Conservation (phyloP, 2,888 invertebrate species). For the Pristionchus arcanus region DNA sequence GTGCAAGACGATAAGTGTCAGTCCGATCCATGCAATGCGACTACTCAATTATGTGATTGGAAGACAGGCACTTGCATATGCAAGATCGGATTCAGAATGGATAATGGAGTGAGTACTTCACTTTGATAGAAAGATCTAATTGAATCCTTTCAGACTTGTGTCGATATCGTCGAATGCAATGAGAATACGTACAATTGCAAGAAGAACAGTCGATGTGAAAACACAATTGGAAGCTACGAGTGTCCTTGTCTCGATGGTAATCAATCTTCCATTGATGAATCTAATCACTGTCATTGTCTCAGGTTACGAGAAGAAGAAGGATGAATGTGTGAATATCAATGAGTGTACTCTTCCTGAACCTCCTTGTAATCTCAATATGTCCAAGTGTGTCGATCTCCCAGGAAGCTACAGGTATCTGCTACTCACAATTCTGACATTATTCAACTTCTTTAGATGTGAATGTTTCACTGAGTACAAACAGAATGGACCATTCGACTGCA, state of each 20-base stretch:
- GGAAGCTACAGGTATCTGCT: constrained; percentile 12
- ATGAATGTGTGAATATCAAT: constrained; percentile 86
- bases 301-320: constrained; percentile 7
- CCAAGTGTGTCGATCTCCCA: neutral
- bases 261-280: neutral
- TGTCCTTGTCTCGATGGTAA: constrained; percentile 15
- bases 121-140: neutral
- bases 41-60: constrained; percentile 40
- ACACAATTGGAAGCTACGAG: constrained; percentile 27
- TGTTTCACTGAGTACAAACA: constrained; percentile 27
- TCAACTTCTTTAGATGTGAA: constrained; percentile 23
- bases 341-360: constrained; percentile 85
- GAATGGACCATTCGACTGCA: constrained; percentile 46
- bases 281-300: neutral
- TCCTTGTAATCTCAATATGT: constrained; percentile 30
- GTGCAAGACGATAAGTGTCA: constrained; percentile 43
- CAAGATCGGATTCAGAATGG: constrained; percentile 40
- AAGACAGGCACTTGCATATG: constrained; percentile 50
- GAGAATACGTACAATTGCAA: constrained; percentile 50
- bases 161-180: constrained; percentile 39
- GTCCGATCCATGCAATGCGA: constrained; percentile 18
- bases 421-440: neutral
- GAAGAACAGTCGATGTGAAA: neutral
- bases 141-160: constrained; percentile 22
- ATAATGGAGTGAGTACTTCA: neutral